Base-by-base conservation (phyloP, 2,888 invertebrate species). In the Emmelina monodactyla region DNA sequence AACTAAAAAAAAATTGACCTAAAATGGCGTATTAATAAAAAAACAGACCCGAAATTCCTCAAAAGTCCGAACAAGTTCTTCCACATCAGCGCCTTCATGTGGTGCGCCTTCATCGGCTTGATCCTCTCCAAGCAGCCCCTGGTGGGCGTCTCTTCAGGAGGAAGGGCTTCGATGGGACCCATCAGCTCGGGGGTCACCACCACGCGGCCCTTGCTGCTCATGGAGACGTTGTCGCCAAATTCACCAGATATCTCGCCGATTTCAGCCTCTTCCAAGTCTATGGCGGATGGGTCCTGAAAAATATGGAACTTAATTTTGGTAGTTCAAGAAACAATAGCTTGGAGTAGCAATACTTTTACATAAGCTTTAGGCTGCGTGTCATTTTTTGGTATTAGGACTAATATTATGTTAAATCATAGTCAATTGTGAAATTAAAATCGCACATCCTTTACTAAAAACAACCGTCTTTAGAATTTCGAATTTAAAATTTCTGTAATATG, bases 1-100 rank as follows among this genome's bases (percentile, higher is more conserved):
- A n/a, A n/a, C n/a, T n/a, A n/a, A n/a, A n/a, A n/a, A n/a, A n/a
- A n/a, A n/a, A n/a, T n/a, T n/a, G n/a, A n/a, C n/a, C n/a, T n/a
- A n/a, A n/a, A n/a, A n/a, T 19, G 5, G 19, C 19, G 9, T 19
- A 19, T 19, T 19, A 19, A 5, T 6, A 19, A 19, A 19, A 19
- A 19, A 19, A n/a, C 80, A 75, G 62, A 90, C 91, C 89, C 88
- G 42, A 88, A 85, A 66, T 94, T 94, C 50, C 94, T 83, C 79
- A 89, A 87, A 82, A 94, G 87, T 85, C 92, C 91, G 34, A 92
- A 78, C 53, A 91, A 89, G 61, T 94, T 94, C 64, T 94, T 94
- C 91, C 93, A 92, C 31, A 93, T 83, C 14, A 94, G 67, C 1
- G 93, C 92, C 48, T 86, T 86, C 87, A 92, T 88, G 50, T 91